Evolutionary conservation across 2,888 invertebrate species (phyloP).

Genomic region (Hartigia nigra): DNA sequence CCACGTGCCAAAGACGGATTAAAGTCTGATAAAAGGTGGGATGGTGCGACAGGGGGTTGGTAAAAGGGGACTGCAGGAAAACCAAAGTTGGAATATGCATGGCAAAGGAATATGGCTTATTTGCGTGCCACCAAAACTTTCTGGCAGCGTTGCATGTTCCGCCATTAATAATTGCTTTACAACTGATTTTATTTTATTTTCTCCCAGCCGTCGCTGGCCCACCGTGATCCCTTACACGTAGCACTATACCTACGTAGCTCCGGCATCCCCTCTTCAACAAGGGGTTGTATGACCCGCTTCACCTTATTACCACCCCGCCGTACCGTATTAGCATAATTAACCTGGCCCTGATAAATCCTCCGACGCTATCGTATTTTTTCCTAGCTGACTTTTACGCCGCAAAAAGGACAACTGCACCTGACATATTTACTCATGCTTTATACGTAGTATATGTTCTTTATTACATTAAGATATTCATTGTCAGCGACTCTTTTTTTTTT

Average conservation of each 20-base stretch:
- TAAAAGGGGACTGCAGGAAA: constrained; percentile 41
- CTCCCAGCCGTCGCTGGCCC: constrained; percentile 19
- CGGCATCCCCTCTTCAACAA: too few species aligned
- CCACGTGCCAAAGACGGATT: constrained; percentile 52
- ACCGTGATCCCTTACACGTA: background rate
- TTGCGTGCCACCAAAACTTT: constrained; percentile 64
- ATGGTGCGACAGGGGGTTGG: constrained; percentile 31
- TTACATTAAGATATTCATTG: background rate
- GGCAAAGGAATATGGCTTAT: constrained; percentile 63
- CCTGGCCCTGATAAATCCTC: constrained; percentile 19
- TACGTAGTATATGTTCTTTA: background rate
- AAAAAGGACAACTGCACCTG: background rate
- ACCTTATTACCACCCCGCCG: constrained; percentile 22
- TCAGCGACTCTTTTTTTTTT: background rate
- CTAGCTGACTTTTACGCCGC: constrained; percentile 6
- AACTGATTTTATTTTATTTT: constrained; percentile 58
- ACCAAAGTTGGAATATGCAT: constrained; percentile 57
- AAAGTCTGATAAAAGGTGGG: constrained; percentile 29
- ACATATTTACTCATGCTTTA: background rate
- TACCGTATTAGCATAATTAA: constrained; percentile 21
- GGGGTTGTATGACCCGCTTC: constrained; percentile 21
- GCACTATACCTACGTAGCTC: too few species aligned
- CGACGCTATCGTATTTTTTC: constrained; percentile 18
- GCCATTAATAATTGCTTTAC: constrained; percentile 64
- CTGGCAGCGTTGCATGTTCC: constrained; percentile 59